Evolutionary conservation across 2,113 vertebrate genomes (phyloP).

Genomic region (Etia nguti): DNA sequence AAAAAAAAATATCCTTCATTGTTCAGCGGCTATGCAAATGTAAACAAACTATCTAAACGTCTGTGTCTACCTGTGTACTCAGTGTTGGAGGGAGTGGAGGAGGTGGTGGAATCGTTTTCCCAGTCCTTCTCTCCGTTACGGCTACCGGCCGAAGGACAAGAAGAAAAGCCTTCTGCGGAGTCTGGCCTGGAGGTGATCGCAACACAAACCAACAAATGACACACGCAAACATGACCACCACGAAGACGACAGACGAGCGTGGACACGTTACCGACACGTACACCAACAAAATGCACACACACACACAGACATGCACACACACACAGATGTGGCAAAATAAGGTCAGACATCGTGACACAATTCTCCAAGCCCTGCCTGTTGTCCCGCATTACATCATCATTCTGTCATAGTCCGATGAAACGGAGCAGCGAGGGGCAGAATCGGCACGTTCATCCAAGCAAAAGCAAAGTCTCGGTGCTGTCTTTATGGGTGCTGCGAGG

Average conservation of each 20-base stretch:
- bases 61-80: slow-evolving; percentile 87
- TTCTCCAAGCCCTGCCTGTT: slow-evolving; percentile 32
- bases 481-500: background rate
- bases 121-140: slow-evolving; percentile 95
- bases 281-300: background rate
- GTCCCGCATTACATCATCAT: slow-evolving; percentile 33
- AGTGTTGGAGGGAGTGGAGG: slow-evolving; percentile 90
- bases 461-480: slow-evolving; percentile 5
- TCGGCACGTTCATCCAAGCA: slow-evolving; percentile 50
- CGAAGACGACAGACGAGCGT: background rate
- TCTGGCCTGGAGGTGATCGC: slow-evolving; percentile 80
- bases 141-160: slow-evolving; percentile 83
- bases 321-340: slow-evolving; percentile 27
- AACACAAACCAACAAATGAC: slow-evolving; percentile 21
- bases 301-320: slow-evolving; percentile 10
- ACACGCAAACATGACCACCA: background rate
- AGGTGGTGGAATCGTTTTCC: slow-evolving; percentile 95
- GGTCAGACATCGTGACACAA: slow-evolving; percentile 41
- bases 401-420: background rate
- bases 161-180: slow-evolving; percentile 89
- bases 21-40: background rate
- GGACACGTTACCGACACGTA: background rate
- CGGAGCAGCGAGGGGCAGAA: background rate
- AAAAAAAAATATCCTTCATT: background rate
- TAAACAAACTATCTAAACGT: background rate